phyloP scores from a whole-genome alignment of 2,888 invertebrate species.

The Rhingia rostrata region DNA sequence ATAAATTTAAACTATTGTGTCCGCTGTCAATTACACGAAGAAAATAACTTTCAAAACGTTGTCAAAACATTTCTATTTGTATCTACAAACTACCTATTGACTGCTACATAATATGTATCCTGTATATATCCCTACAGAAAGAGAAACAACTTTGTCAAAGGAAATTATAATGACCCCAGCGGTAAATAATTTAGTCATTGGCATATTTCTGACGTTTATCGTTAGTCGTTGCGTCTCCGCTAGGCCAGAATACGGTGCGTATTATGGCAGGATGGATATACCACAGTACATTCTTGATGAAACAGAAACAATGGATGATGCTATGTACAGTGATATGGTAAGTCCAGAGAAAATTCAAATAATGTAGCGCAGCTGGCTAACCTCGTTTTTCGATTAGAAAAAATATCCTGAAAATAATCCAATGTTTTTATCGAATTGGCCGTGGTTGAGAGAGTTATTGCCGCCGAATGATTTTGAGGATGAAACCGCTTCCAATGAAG shows the following conservation, averaged over 20 bases:
- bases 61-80: slow-evolving; percentile 9
- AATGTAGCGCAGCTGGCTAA: neutral
- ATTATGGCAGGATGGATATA: slow-evolving; percentile 65
- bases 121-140: slow-evolving; percentile 24
- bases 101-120: neutral
- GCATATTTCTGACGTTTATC: slow-evolving; percentile 57
- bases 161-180: slow-evolving; percentile 33
- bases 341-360: slow-evolving; percentile 9
- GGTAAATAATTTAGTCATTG: slow-evolving; percentile 54
- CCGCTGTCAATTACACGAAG: slow-evolving; percentile 41
- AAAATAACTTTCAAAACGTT: slow-evolving; percentile 4
- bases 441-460: slow-evolving; percentile 78
- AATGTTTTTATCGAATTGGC: slow-evolving; percentile 79
- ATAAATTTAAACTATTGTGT: slow-evolving; percentile 12
- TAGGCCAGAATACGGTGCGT: slow-evolving; percentile 50
- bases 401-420: slow-evolving; percentile 76
- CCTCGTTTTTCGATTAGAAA: slow-evolving; percentile 65
- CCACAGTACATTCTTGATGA: slow-evolving; percentile 66
- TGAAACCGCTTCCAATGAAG: slow-evolving; percentile 73
- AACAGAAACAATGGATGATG: slow-evolving; percentile 66
- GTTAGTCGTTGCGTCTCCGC: slow-evolving; percentile 35
- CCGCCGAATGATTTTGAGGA: slow-evolving; percentile 78
- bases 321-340: slow-evolving; percentile 65
- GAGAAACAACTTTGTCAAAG: slow-evolving; percentile 5
- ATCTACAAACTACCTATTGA: slow-evolving; percentile 1